A percentile compares a stretch with the other conserved stretches of the same genome.
Conservation (phyloP, 2,797 vertebrate species). For the Lindbergichthys nudifrons region DNA sequence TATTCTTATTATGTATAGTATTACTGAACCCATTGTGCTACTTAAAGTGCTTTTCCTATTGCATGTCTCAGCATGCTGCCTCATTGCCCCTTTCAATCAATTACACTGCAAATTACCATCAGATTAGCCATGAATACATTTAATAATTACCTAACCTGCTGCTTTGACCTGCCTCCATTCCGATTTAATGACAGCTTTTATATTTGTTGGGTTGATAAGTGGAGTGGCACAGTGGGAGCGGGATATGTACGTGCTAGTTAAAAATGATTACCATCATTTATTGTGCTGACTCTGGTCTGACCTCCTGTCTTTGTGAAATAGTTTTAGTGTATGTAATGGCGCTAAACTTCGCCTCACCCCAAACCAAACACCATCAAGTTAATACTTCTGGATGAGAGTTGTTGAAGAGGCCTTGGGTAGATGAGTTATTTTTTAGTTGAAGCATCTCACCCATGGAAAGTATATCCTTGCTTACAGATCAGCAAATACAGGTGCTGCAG, state of each 20-base stretch:
- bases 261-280: constrained; percentile 33
- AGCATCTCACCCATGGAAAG: background rate
- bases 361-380: background rate
- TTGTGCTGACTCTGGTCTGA: constrained; percentile 2
- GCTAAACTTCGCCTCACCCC: background rate
- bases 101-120: constrained; percentile 18
- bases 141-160: constrained; percentile 13
- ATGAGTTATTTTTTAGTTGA: background rate
- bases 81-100: constrained; percentile 16
- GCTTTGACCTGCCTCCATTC: constrained; percentile 24
- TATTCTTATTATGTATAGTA: background rate
- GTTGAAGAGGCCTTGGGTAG: constrained; percentile 5
- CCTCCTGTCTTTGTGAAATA: background rate
- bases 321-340: background rate
- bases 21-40: background rate
- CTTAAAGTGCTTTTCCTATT: background rate
- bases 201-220: constrained; percentile 4
- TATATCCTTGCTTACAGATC: constrained; percentile 7
- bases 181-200: constrained; percentile 19
- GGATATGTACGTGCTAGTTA: constrained; percentile 10
- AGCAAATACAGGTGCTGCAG: background rate
- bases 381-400: background rate
- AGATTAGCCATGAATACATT: constrained; percentile 7
- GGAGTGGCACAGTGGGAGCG: background rate
- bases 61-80: background rate